Evolutionary conservation across 2,113 vertebrate species (phyloP).

Genomic region (Heterotis niloticus): DNA sequence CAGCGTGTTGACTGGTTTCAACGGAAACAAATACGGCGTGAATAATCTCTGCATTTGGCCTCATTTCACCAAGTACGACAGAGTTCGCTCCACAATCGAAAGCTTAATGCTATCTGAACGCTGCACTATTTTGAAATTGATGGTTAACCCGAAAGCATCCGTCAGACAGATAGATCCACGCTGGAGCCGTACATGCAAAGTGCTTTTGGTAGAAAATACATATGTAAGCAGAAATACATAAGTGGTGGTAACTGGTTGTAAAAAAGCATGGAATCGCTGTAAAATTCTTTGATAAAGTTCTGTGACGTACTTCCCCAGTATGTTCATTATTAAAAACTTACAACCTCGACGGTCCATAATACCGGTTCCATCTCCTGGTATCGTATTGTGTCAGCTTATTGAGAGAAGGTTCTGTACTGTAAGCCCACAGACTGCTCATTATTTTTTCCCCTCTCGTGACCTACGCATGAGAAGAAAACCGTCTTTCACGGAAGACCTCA

Average conservation of each 20-base stretch:
- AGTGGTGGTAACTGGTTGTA: neutral
- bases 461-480: neutral
- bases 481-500: neutral
- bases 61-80: neutral
- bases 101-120: neutral
- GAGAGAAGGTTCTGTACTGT: neutral
- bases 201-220: too few species aligned
- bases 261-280: neutral
- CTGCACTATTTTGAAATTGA: neutral
- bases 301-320: neutral
- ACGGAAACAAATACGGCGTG: neutral
- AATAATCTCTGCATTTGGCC: neutral
- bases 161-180: neutral
- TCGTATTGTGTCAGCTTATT: neutral
- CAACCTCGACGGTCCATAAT: neutral
- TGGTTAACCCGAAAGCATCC: neutral
- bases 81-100: neutral
- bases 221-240: neutral
- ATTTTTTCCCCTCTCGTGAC: neutral
- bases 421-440: neutral
- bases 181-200: neutral
- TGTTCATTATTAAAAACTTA: neutral
- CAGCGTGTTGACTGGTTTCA: slow-evolving; percentile 5
- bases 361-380: neutral
- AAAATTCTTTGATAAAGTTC: neutral